Evolutionary conservation across 2,888 invertebrate genomes (phyloP).

Genomic region (Drosophila sordidula): DNA sequence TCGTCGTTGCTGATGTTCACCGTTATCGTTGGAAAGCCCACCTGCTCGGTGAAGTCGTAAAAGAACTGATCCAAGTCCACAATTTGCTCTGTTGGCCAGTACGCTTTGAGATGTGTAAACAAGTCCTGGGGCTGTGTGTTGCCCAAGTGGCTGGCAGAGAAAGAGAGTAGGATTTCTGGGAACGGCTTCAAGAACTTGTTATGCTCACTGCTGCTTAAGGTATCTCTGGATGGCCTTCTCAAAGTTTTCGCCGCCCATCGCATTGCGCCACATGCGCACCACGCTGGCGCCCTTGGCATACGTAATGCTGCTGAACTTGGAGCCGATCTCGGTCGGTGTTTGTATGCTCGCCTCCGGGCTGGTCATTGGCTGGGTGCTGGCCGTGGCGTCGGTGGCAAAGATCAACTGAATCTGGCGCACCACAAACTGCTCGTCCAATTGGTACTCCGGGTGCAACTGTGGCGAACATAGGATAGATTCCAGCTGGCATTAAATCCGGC

Average conservation of each 20-base stretch:
- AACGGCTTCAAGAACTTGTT: too few species aligned
- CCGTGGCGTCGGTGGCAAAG: slow-evolving; percentile 87
- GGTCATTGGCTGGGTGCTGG: slow-evolving; percentile 87
- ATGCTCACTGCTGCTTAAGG: slow-evolving; percentile 85
- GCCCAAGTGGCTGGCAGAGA: slow-evolving; percentile 56
- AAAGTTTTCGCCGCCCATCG: slow-evolving; percentile 86
- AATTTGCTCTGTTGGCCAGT: slow-evolving; percentile 68
- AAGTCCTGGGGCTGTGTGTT: slow-evolving; percentile 86
- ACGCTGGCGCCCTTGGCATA: slow-evolving; percentile 89
- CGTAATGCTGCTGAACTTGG: slow-evolving; percentile 87
- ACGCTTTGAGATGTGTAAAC: slow-evolving; percentile 85
- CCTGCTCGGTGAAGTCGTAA: slow-evolving; percentile 88
- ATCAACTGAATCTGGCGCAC: slow-evolving; percentile 89
- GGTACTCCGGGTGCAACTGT: slow-evolving; percentile 88
- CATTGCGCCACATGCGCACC: slow-evolving; percentile 89
- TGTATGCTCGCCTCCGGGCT: slow-evolving; percentile 85
- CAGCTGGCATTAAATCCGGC: background rate
- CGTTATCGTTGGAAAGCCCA: slow-evolving; percentile 88
- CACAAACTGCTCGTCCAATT: slow-evolving; percentile 89
- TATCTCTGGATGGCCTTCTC: slow-evolving; percentile 86
- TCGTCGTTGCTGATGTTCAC: slow-evolving; percentile 79
- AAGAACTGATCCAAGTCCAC: slow-evolving; percentile 81
- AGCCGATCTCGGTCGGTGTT: slow-evolving; percentile 86
- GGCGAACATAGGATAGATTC: slow-evolving; percentile 77
- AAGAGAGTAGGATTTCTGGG: background rate